Evolutionary conservation across 2,888 invertebrate species (phyloP).

Genomic region (Cryptocheilus praepositus): DNA sequence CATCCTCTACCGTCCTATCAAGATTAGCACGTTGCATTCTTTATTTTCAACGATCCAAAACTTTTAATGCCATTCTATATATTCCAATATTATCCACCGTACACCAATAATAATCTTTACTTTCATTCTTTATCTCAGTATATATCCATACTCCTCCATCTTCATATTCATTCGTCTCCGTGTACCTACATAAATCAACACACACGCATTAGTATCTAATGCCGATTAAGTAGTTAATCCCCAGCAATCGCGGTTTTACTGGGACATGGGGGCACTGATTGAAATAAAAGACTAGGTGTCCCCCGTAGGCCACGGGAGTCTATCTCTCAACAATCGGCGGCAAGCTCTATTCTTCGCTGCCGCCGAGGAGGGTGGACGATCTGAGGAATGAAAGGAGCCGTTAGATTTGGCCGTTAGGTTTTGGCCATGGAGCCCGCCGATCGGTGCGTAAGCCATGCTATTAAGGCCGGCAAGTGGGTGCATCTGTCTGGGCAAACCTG

Average conservation of each 20-base stretch:
- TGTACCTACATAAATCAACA: too few species aligned
- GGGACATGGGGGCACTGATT: constrained; percentile 37
- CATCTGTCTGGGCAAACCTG: constrained; percentile 71
- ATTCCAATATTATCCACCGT: too few species aligned
- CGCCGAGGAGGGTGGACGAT: constrained; percentile 17
- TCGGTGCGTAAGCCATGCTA: constrained; percentile 67
- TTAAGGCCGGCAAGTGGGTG: constrained; percentile 70
- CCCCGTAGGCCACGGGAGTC: constrained; percentile 19
- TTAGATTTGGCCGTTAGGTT: constrained; percentile 4
- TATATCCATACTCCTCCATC: too few species aligned
- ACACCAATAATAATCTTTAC: too few species aligned
- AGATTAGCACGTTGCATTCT: too few species aligned
- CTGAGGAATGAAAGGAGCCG: constrained; percentile 42
- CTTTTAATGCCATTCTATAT: too few species aligned
- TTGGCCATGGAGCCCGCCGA: constrained; percentile 40
- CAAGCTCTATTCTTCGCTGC: constrained; percentile 20
- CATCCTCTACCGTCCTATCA: too few species aligned
- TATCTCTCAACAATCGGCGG: constrained; percentile 48
- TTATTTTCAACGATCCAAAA: too few species aligned
- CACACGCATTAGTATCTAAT: background rate
- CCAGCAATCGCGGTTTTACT: constrained; percentile 12
- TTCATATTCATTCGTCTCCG: too few species aligned
- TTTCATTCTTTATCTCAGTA: too few species aligned
- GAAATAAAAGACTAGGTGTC: constrained; percentile 47
- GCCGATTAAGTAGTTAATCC: constrained; percentile 51